Percentiles rank a stretch among this genome's conserved stretches.
Conservation (phyloP, 2,797 vertebrate species). For the Merluccius polli region DNA sequence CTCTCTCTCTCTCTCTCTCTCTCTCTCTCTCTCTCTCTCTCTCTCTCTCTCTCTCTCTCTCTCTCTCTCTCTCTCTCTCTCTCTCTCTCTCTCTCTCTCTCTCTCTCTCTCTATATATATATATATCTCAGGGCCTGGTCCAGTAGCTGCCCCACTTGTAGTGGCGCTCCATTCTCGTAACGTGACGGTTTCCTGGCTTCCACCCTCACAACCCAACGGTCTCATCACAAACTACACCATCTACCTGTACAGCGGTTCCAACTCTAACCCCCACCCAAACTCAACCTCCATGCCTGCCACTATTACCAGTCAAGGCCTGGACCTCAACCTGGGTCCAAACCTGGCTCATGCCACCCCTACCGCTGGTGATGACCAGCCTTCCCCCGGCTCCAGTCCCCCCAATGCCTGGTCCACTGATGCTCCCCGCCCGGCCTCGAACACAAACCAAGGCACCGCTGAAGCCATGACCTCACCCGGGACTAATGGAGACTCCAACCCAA, state of each 20-base stretch:
- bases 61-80: too few relatives aligned
- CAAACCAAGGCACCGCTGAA: background rate
- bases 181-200: constrained; percentile 49
- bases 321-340: constrained; percentile 22
- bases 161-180: constrained; percentile 45
- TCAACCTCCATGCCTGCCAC: constrained; percentile 8
- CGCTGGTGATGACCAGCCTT: background rate
- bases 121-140: constrained; percentile 52
- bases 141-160: constrained; percentile 43
- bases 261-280: constrained; percentile 20
- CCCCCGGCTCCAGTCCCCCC: background rate
- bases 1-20: constrained; percentile 8
- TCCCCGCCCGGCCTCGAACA: background rate
- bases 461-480: background rate
- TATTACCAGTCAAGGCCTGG: constrained; percentile 1
- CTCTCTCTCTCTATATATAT: constrained; percentile 7
- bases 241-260: constrained; percentile 31
- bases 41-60: too few relatives aligned
- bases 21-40: background rate
- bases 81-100: constrained; percentile 5
- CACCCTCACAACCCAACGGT: constrained; percentile 60
- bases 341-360: constrained; percentile 12
- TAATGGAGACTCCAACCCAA: background rate
- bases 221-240: constrained; percentile 58
- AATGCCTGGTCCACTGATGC: background rate